Evolutionary conservation across 2,888 invertebrate genomes (phyloP).

Genomic region (Syritta pipiens): DNA sequence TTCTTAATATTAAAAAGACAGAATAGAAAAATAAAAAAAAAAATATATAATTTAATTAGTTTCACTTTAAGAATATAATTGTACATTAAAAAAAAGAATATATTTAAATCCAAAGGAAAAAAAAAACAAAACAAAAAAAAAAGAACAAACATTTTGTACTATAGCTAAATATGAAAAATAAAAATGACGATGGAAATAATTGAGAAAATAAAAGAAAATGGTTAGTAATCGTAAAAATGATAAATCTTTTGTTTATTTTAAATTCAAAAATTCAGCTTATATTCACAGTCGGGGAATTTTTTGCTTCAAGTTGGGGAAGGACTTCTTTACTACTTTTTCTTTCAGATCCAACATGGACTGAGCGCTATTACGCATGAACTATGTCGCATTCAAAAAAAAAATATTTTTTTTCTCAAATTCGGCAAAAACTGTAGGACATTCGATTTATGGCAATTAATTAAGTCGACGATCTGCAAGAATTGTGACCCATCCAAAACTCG

Average conservation of each 20-base stretch:
- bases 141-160: conserved; percentile 63
- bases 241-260: not conserved
- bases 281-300: too few relatives aligned
- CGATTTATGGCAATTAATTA: not conserved
- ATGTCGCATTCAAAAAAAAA: not conserved
- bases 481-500: too few relatives aligned
- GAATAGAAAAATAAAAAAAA: conserved; percentile 4
- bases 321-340: too few relatives aligned
- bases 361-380: too few relatives aligned
- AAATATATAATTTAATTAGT: conserved; percentile 26
- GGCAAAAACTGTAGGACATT: not conserved
- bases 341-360: too few relatives aligned
- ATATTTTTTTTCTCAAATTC: not conserved
- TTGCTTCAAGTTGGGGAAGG: too few relatives aligned
- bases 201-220: conserved; percentile 58
- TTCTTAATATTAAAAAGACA: conserved; percentile 16
- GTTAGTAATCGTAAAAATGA: conserved; percentile 45
- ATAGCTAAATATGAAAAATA: conserved; percentile 59
- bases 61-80: conserved; percentile 54
- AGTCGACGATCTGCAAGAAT: too few relatives aligned
- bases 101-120: conserved; percentile 29
- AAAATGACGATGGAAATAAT: conserved; percentile 51
- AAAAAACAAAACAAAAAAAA: conserved; percentile 42
- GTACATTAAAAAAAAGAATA: conserved; percentile 46
- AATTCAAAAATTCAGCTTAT: not conserved